A percentile compares a stretch with the other conserved stretches of the same genome.
Conservation (phyloP, 2,113 vertebrate genomes). For the Grallaria varia region DNA sequence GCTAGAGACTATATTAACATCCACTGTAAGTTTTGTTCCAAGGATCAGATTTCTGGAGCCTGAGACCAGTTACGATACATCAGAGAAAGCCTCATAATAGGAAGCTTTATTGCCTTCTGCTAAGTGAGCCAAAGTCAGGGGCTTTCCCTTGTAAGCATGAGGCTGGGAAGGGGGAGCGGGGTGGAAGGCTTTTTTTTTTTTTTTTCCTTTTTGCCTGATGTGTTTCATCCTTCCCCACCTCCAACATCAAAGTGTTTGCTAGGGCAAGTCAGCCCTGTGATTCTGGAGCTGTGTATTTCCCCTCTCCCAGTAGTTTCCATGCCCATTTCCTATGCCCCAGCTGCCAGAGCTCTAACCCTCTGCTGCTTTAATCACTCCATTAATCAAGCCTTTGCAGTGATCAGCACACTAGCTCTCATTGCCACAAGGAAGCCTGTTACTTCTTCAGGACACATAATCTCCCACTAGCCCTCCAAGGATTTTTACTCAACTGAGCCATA, state of each 20-base stretch:
- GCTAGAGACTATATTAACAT: not conserved
- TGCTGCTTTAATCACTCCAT: conserved; percentile 66
- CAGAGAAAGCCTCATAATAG: conserved; percentile 58
- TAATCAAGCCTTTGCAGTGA: conserved; percentile 61
- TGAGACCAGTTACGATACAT: conserved; percentile 60
- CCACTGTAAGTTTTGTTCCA: conserved; percentile 48
- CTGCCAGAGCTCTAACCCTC: conserved; percentile 64
- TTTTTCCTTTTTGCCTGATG: conserved; percentile 60
- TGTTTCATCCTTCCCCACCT: conserved; percentile 71
- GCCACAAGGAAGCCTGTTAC: conserved; percentile 64
- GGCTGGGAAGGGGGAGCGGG: not conserved
- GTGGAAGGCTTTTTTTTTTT: not conserved
- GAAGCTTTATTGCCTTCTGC: conserved; percentile 65
- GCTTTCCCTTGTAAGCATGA: conserved; percentile 42
- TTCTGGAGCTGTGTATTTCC: conserved; percentile 62
- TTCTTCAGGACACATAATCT: conserved; percentile 69
- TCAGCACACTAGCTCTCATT: conserved; percentile 40
- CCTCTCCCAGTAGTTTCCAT: conserved; percentile 59
- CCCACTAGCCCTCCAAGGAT: conserved; percentile 38
- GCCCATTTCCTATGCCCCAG: conserved; percentile 67
- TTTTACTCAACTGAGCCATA: conserved; percentile 31
- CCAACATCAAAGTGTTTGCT: conserved; percentile 65
- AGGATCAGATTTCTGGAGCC: conserved; percentile 65
- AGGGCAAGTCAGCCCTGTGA: conserved; percentile 51
- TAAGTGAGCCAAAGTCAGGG: conserved; percentile 51